phyloP scores from a whole-genome alignment of 1,140 invertebrate species.

The Papilio dardanus region DNA sequence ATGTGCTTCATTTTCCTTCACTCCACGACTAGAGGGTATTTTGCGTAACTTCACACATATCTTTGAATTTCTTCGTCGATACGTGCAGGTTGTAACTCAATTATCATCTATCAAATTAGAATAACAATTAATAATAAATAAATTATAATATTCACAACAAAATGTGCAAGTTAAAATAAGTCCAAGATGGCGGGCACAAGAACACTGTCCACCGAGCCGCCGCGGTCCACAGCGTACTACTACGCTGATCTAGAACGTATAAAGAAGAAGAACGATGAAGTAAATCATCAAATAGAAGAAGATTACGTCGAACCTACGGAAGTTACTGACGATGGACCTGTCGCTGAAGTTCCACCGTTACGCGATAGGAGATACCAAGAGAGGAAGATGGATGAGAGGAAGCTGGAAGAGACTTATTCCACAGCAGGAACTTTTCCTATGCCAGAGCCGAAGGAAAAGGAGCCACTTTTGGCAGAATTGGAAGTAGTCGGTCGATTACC shows the following conservation, averaged over 20 bases:
- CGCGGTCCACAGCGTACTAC: conserved; percentile 78
- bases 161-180: neutral
- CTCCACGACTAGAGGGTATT: too few relatives aligned
- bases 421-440: conserved; percentile 79
- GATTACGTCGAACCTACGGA: conserved; percentile 67
- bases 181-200: conserved; percentile 53
- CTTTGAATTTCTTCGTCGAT: too few relatives aligned
- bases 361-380: conserved; percentile 66
- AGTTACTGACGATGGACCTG: conserved; percentile 59
- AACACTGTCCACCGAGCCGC: conserved; percentile 56
- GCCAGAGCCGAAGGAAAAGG: conserved; percentile 77
- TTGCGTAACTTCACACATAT: too few relatives aligned
- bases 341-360: conserved; percentile 68
- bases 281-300: conserved; percentile 49
- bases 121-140: neutral
- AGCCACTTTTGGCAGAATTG: conserved; percentile 70
- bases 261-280: conserved; percentile 59
- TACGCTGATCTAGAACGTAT: conserved; percentile 76
- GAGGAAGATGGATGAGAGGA: conserved; percentile 47
- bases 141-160: neutral
- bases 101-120: too few relatives aligned
- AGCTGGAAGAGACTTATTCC: conserved; percentile 74
- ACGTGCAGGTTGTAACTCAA: too few relatives aligned
- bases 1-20: too few relatives aligned
- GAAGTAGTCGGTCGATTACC: conserved; percentile 69